Conservation (phyloP, 1,140 invertebrate species). For the Drosophila neocordata region DNA sequence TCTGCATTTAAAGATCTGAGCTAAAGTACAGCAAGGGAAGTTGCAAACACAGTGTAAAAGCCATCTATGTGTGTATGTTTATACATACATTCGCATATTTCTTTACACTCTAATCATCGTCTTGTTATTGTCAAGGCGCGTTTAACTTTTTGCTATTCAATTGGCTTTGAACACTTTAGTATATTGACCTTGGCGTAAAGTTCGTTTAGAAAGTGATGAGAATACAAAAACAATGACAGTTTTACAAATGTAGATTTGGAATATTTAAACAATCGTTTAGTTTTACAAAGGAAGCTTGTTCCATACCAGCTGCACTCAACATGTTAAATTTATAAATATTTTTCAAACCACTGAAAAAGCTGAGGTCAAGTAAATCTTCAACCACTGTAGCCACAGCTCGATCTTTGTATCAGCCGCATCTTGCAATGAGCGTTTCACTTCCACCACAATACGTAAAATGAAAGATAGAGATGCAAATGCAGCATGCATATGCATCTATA, state of each 20-base stretch:
- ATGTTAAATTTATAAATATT: background rate
- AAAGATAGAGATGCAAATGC: slow-evolving; percentile 38
- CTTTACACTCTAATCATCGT: slow-evolving; percentile 24
- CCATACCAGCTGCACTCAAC: background rate
- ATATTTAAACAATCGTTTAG: too few relatives aligned
- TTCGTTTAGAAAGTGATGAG: background rate
- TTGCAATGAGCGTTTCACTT: too few relatives aligned
- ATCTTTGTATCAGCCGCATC: background rate
- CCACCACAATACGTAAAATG: background rate
- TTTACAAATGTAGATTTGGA: too few relatives aligned
- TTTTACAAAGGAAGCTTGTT: too few relatives aligned
- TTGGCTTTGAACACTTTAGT: slow-evolving; percentile 57
- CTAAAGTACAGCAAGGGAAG: slow-evolving; percentile 51
- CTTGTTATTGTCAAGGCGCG: slow-evolving; percentile 11
- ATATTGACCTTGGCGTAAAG: background rate
- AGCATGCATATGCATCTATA: slow-evolving; percentile 1
- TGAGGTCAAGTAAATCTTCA: background rate
- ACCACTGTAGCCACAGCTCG: slow-evolving; percentile 21
- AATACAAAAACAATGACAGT: too few relatives aligned
- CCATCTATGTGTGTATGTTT: background rate
- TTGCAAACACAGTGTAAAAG: background rate
- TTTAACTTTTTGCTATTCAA: slow-evolving; percentile 49
- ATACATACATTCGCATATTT: slow-evolving; percentile 22
- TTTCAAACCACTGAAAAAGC: background rate
- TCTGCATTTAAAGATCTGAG: slow-evolving; percentile 73